Conservation (phyloP, 2,797 vertebrate genomes). For the Mastacembelus armatus region DNA sequence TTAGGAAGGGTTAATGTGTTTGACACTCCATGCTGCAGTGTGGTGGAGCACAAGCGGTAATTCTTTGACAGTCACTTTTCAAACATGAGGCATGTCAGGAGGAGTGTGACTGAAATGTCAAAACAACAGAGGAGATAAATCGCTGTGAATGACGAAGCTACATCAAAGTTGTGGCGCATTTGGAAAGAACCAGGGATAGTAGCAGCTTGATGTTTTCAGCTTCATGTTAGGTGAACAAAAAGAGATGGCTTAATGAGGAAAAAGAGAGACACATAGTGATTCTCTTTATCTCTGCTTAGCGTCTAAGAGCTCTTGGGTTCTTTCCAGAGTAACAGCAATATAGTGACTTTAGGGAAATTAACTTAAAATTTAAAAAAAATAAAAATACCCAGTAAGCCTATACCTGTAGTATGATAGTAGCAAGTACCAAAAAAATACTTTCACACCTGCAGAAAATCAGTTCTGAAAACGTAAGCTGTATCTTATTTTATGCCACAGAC, state of each 20-base stretch:
- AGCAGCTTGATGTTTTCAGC: no score
- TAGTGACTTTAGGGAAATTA: no score
- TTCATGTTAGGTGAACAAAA: conserved; percentile 51
- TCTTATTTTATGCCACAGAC: background rate
- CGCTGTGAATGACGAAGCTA: conserved; percentile 60
- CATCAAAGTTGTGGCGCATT: conserved; percentile 63
- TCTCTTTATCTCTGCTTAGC: no score
- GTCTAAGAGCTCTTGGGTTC: background rate
- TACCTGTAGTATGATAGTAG: background rate
- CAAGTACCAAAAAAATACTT: background rate
- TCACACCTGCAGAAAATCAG: no score
- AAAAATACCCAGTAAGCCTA: background rate
- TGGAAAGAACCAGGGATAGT: conserved; percentile 45
- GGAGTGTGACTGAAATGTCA: conserved; percentile 55
- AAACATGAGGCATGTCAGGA: conserved; percentile 50
- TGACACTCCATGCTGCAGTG: conserved; percentile 18
- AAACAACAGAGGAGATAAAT: conserved; percentile 68
- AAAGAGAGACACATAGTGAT: no score
- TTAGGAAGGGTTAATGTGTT: conserved; percentile 25
- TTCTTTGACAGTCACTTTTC: conserved; percentile 56
- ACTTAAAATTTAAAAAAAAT: no score
- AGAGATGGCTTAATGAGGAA: conserved; percentile 42
- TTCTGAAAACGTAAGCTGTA: background rate
- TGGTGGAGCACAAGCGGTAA: conserved; percentile 36
- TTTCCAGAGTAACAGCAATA: background rate